A percentile compares a stretch with the other conserved stretches of the same genome.
These are phyloP conservation scores for Orius insidiosus DNA, from an alignment of 1,140 invertebrate genomes.

Conservation along the genomic window DNA sequence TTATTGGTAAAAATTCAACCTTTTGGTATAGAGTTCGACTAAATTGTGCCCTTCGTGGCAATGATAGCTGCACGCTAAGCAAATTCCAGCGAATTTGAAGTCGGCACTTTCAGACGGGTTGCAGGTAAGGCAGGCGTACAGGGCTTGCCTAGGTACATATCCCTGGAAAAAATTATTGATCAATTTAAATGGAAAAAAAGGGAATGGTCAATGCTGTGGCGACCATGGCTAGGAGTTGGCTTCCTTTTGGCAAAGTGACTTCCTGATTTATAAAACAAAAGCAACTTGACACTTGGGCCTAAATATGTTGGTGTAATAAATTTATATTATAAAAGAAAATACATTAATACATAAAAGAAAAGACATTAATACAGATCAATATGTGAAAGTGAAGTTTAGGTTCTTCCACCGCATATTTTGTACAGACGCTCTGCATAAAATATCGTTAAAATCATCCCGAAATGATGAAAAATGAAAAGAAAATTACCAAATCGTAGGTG, in stretches of 20 bases:
- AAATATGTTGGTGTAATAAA: too few species aligned
- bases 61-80: conserved; percentile 81
- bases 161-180: conserved; percentile 67
- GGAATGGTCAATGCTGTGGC: background rate
- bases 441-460: too few species aligned
- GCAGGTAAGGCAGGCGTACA: conserved; percentile 92
- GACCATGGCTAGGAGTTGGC: background rate
- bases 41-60: conserved; percentile 95
- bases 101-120: conserved; percentile 29
- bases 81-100: conserved; percentile 59
- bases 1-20: conserved; percentile 28
- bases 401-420: too few species aligned
- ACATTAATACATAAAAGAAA: too few species aligned
- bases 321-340: too few species aligned
- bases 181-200: conserved; percentile 3
- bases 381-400: too few species aligned
- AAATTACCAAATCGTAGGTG: conserved; percentile 55
- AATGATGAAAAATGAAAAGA: background rate
- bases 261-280: too few species aligned
- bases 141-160: conserved; percentile 79
- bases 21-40: conserved; percentile 92
- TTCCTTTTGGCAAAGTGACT: background rate
- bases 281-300: background rate
- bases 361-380: too few species aligned
- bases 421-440: too few species aligned